Base-by-base conservation (phyloP, 2,888 invertebrate genomes). In the Brachyptera putata region DNA sequence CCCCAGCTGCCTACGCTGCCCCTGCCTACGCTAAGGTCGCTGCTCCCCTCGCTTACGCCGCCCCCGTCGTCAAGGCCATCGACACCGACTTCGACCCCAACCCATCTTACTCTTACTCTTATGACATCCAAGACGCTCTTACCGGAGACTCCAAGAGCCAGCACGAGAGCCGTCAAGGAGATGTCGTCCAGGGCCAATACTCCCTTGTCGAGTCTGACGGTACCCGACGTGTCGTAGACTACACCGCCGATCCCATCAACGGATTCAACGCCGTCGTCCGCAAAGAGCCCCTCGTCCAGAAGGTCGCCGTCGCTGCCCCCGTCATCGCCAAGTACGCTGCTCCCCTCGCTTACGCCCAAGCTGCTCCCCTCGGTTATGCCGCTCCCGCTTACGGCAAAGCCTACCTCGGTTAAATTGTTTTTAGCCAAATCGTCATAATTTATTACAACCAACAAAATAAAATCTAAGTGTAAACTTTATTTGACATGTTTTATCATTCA, bases 261-360 rank as follows among this genome's bases (percentile, higher is more conserved):
- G 57, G 57, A 26, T 57, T 57, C 57, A 57, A 57, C 57, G 57
- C 57, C 57, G 57, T 57, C 46, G 57, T 57, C 46, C 57, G 43
- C 46, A 43, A 46, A 18, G 56, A 56, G 36, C 39, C 56, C 36
- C 39, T 37, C 21, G 56, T 39, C 36, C 14, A 11, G 22, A 46
- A 46, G 46, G 46, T 53, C 53, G 34, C 53, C 36, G 34, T 36
- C 21, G 53, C 50, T 25, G 34, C 36, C 36, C 53, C 53, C 53
- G 56, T 41, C 21, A 56, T 56, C 22, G 56, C 56, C 56, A 56
- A 56, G 56, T 4, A n/a, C 56, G 48, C 46, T 48, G 57, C 48
- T n/a, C 57, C 57, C 46, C 39, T 25, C 9, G 56, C 37, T 16
- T 53, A 53, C 56, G 53, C 34, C 53, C 30, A 24, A 11, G 34